Evolutionary conservation across 2,113 vertebrate genomes (phyloP).

Genomic region (Coracopsis vasa): DNA sequence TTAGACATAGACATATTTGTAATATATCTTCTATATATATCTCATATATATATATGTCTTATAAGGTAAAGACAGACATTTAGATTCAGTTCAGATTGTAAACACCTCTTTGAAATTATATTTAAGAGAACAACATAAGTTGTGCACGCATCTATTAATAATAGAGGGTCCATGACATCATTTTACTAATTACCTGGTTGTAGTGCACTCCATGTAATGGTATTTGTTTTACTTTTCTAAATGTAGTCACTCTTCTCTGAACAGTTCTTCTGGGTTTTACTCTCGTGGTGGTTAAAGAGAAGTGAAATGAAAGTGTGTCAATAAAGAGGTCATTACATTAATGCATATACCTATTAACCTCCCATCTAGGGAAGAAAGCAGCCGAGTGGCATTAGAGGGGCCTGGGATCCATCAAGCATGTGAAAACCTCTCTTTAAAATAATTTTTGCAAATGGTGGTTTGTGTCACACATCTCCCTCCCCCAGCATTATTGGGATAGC

Average conservation of each 20-base stretch:
- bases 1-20: neutral
- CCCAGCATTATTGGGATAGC: rapidly evolving
- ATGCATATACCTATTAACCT: constrained; percentile 54
- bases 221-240: constrained; percentile 54
- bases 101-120: neutral
- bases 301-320: constrained; percentile 52
- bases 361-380: constrained; percentile 20
- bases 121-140: neutral
- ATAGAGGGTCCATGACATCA: constrained; percentile 32
- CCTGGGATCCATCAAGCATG: neutral
- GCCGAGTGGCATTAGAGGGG: neutral
- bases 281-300: constrained; percentile 53
- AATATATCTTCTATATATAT: neutral
- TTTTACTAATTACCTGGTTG: constrained; percentile 43
- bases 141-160: neutral
- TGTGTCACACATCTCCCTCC: rapidly evolving
- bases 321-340: constrained; percentile 50
- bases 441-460: neutral
- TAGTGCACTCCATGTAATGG: neutral
- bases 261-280: constrained; percentile 55
- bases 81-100: neutral
- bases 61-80: neutral
- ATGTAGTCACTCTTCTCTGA: constrained; percentile 63
- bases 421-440: neutral
- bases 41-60: neutral